Evolutionary conservation across 2,113 vertebrate genomes (phyloP).

Genomic region (Rissa tridactyla): DNA sequence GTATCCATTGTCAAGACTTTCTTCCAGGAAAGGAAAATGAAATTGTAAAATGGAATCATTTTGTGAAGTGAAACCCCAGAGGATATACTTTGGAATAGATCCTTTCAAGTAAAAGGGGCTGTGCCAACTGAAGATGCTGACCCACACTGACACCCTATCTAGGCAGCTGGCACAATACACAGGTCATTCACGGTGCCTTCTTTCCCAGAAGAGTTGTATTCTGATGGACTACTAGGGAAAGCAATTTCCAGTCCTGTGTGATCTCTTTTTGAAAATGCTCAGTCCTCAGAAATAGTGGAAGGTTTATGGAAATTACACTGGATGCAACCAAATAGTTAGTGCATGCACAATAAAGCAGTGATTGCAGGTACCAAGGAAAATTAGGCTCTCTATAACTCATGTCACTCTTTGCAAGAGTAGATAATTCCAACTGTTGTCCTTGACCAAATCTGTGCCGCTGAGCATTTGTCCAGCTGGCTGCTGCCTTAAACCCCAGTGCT

Average conservation of each 20-base stretch:
- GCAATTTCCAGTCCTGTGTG: not conserved
- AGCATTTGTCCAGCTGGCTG: constrained; percentile 28
- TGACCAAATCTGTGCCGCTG: not conserved
- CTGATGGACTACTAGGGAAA: not conserved
- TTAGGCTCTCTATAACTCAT: not conserved
- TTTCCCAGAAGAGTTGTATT: not conserved
- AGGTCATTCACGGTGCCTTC: not conserved
- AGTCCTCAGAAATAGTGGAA: not conserved
- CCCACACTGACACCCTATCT: not conserved
- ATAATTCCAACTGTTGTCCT: constrained; percentile 19
- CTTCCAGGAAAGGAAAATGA: not conserved
- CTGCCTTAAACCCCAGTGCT: not conserved
- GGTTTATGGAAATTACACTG: constrained; percentile 4
- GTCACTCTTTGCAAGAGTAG: not conserved
- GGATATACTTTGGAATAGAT: not conserved
- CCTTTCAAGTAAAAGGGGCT: not conserved
- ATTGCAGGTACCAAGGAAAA: constrained; percentile 34
- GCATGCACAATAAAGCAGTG: not conserved
- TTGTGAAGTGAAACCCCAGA: not conserved
- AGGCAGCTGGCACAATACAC: not conserved
- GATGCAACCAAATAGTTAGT: not conserved
- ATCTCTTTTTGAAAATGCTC: not conserved
- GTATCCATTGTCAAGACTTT: not conserved
- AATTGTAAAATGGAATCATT: not conserved
- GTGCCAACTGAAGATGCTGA: not conserved